Evolutionary conservation across 2,797 vertebrate genomes (phyloP), one percentile per base, ranked within the genome.

Genomic region (Spondyliosoma cantharus): DNA sequence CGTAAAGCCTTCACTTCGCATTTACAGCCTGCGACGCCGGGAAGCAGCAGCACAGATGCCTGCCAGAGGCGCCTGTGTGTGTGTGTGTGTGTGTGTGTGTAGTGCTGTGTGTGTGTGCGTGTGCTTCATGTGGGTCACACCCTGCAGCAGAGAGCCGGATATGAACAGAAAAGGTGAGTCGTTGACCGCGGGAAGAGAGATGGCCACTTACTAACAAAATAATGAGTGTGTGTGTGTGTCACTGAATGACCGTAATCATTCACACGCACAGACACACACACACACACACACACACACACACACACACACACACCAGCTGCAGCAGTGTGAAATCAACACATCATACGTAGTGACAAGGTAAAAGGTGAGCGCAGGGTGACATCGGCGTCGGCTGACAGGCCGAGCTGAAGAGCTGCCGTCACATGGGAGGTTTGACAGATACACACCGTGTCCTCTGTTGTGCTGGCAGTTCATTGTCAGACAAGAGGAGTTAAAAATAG

Each of bases 1-100:
- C 83, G 82, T 90, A 87, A 88, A 89, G 80, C 62, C 73, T 86
- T 88, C 80, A 81, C 63, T 79, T 79, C 17, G 22, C 82, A 80
- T 89, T 88, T 86, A 82, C 76, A 85, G 86, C 73, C 74, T 3
- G 64, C 49, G 59, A 70, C 46, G n/a, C 29, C 4, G 5, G 45
- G 52, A 82, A 70, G 63, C 71, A 81, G 81, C 77, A 13, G 75
- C 76, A 69, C 73, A 76, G 80, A 88, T 67, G 72, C 76, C 77
- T 50, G 74, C 81, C 81, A 78, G 69, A 71, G 77, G 52, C 20
- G 20, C 27, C 9, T 13, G 67, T 45, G 69, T 68, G 82, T 52
- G 64, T 74, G 15, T 49, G 49, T 57, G 57, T 24, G 52, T 46
- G 50, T 67, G 43, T 45, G 50, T 50, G 58, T 54, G 50, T 53